phyloP scores from a whole-genome alignment of 1,140 invertebrate species.

The Drosophila fuyamai region DNA sequence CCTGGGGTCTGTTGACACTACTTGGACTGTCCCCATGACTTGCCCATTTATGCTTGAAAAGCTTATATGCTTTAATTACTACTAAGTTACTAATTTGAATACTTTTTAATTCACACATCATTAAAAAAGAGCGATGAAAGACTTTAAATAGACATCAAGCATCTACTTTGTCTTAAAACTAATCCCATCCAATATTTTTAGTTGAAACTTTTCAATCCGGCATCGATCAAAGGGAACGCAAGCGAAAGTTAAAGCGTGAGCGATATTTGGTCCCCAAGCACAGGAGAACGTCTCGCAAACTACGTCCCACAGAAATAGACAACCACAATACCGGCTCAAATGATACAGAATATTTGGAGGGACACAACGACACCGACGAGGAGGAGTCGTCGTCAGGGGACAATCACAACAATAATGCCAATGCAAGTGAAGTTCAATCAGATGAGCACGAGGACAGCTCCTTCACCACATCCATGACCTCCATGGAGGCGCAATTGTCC shows the following conservation, averaged over 20 bases:
- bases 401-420: constrained; percentile 6
- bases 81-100: not conserved
- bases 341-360: constrained; percentile 40
- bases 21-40: constrained; percentile 19
- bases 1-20: constrained; percentile 42
- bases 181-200: constrained; percentile 1
- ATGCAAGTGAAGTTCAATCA: not conserved
- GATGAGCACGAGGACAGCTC: constrained; percentile 11
- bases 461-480: constrained; percentile 51
- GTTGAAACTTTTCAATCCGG: constrained; percentile 45
- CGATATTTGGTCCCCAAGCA: constrained; percentile 40
- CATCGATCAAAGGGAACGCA: constrained; percentile 37
- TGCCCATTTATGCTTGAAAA: constrained; percentile 6
- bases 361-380: constrained; percentile 10
- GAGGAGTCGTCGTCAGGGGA: not conserved
- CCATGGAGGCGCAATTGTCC: constrained; percentile 72
- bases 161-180: too few species aligned
- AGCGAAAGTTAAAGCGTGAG: constrained; percentile 42
- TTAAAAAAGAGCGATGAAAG: too few species aligned
- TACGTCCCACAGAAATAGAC: constrained; percentile 22
- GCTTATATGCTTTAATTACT: not conserved
- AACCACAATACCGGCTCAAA: constrained; percentile 14
- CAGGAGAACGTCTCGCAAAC: constrained; percentile 16
- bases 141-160: too few species aligned
- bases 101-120: too few species aligned